Evolutionary conservation across 2,888 invertebrate genomes (phyloP), one percentile per base, ranked within the genome.

Genomic region (Dryomyza anilis): DNA sequence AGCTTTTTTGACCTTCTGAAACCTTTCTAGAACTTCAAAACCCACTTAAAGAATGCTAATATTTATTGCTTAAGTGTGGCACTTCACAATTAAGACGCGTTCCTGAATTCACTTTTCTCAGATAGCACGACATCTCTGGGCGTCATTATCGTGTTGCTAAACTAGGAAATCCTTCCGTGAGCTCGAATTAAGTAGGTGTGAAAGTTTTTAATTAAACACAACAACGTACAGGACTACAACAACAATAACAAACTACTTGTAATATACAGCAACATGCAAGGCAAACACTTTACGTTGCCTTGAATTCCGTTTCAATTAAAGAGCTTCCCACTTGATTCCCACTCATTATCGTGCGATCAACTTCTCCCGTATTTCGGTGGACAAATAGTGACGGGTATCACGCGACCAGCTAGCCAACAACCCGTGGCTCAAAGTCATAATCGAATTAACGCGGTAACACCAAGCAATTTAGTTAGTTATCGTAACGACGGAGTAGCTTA

Each of bases 161-260:
- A n/a, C n/a, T n/a, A 50, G 23, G 45, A 63, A 66, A 63, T 64
- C 33, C 64, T 21, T 29, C 48, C 63, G 57, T 67, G n/a, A n/a
- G 61, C 59, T 72, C 69, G 71, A 72, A 72, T 72, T 74, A 73
- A 75, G 73, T 75, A 75, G 73, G 79, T 80, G 76, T 74, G 76
- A 75, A 78, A 75, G 74, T 76, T 74, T 79, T 79, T 80, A 80
- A 79, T 79, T 79, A 72, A 68, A n/a, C 39, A 60, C 45, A 66
- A 67, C 46, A 67, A 61, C 64, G 65, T 29, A 39, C 25, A 48
- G 66, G 65, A 56, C 56, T 70, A 67, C 39, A 39, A 70, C 66
- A 60, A 64, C 14, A 55, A n/a, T 55, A 55, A 62, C 48, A 66
- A 68, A 65, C 63, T 6, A 39, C 12, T 3, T 5, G 3, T 4